Evolutionary conservation across 1,140 invertebrate species (phyloP), one percentile per base, ranked within the genome.

Genomic region (Epicauta chinensis): DNA sequence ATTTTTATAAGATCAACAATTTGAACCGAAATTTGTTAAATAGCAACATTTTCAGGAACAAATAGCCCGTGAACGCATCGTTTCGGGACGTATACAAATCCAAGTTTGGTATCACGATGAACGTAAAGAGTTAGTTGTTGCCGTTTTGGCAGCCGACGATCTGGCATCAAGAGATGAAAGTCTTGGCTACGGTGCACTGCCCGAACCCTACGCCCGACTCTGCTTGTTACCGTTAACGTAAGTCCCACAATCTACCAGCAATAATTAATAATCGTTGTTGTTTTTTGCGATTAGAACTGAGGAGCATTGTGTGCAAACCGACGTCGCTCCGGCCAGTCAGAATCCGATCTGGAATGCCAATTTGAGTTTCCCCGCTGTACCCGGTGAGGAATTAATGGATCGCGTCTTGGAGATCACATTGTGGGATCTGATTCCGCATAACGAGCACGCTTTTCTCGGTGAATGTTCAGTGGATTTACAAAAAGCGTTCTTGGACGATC

Each of bases 281-380:
- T 30, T 30, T 34, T 34, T 34, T 34, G 32, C 11, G 10, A 11
- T 32, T 61, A 91, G 88, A 37, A 81, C 81, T 36, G 83, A 84
- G 61, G 81, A 82, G 51, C 79, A 76, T 46, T 79, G 82, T 11
- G 74, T 86, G 43, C 87, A 88, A 64, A 92, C 89, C 1, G 86
- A 86, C 61, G 82, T 89, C 3, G 85, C 88, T 1, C 87, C 87
- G 48, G 82, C 86, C 7, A 86, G 86, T 1, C 86, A 86, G 62
- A 89, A 87, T 67, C 89, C 90, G 5, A 86, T 90, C 38, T 93
- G 89, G 90, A 92, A 93, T 64, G 88, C 89, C 11, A 92, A 88
- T n/a, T 73, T 92, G 13, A 85, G 85, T 44, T 89, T 92, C 66
- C 75, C 81, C 0, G 83, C 84, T 15, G 80, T 91, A 12, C 81